Evolutionary conservation across 92 coral and sea anemone genomes (phyloP), one percentile per base, ranked within the genome.

Genomic region (Siderastrea siderea): DNA sequence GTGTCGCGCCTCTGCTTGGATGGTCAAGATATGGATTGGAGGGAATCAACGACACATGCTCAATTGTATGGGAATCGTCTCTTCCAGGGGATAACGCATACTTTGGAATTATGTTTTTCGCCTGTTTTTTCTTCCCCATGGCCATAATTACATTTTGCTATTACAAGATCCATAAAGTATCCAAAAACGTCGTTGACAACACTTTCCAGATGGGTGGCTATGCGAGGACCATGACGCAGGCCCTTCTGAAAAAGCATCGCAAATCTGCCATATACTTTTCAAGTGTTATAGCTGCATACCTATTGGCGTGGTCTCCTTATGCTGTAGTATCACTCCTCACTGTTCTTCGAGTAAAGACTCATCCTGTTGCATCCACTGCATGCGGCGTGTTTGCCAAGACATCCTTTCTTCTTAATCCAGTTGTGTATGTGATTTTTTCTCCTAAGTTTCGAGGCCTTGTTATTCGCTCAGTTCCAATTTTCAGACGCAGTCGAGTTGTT

Each of bases 11-110:
- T 12, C 63, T 93, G 43, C 44, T 87, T n/a, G 94, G 92, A 1
- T 70, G 93, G 87, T 86, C 96, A 13, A 54, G 70, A 45, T 90
- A 72, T 69, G 96, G 94, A 6, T 60, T 73, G 59, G 96, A 91
- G 67, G 91, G 89, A 13, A n/a, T 78, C 12, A 78, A 79, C 49
- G 59, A 62, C 12, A 87, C 90, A 5, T 93, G 96, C 74, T 87
- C 96, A 17, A 47, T 77, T 46, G 54, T 52, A n/a, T 84, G 88
- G 82, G 80, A 90, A n/a, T 53, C 87, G 16, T 55, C 64, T 47
- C 54, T 72, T 48, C 81, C 88, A 14, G 63, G 51, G 38, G 96
- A 93, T 4, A 58, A 81, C 43, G 77, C 85, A 17, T 93, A 93
- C 82, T 93, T 85, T 60, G 86, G 84, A 13, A 61, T 86, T 60